Base-by-base conservation (phyloP, 64 coral and sea anemone species). In the Platygyra sinensis region DNA sequence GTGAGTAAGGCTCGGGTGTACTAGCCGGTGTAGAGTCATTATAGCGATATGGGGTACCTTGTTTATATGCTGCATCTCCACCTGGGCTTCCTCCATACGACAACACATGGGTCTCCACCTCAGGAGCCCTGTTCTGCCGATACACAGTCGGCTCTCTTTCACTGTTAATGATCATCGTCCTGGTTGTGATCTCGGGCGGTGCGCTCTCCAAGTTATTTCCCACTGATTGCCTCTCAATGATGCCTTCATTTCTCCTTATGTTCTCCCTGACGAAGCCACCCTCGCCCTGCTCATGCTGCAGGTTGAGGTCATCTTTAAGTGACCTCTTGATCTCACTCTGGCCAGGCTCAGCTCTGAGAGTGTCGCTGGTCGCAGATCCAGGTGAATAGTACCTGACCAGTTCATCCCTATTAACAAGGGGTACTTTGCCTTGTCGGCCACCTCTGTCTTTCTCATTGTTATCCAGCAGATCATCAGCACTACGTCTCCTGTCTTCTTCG, bases 201-300 rank as follows among this genome's bases (percentile, higher is more conserved):
- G 82, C 79, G 52, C 60, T 80, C 18, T 98, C 89, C 2, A 94
- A 24, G 16, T 88, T 81, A 59, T 79, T 85, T 13, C 75, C 39
- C 24, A 79, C 78, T 16, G 96, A 95, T 29, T 93, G 83, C 39
- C 93, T 78, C 24, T 90, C 61, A 38, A 90, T 80, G 62, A 80
- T 22, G 3, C 62, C 78, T 62, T 89, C 88, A 24, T 89, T 78
- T 72, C 63, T 49, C 65, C 38, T 86, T 62, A 98, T 98, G 71
- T 90, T 93, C 85, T 95, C 93, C 59, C 80, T 71, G 12, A 98
- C 96, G 52, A 95, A 94, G 67, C 93, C 96, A 27, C 90, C 89
- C 57, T 98, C 96, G 14, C 94, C 94, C 80, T 96, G 94, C 83
- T 96, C 94, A 24, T 86, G 87, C 36, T 92, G 82, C 28, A 95